phyloP scores from a whole-genome alignment of 2,113 vertebrate genomes.

The Loxodonta africana region DNA sequence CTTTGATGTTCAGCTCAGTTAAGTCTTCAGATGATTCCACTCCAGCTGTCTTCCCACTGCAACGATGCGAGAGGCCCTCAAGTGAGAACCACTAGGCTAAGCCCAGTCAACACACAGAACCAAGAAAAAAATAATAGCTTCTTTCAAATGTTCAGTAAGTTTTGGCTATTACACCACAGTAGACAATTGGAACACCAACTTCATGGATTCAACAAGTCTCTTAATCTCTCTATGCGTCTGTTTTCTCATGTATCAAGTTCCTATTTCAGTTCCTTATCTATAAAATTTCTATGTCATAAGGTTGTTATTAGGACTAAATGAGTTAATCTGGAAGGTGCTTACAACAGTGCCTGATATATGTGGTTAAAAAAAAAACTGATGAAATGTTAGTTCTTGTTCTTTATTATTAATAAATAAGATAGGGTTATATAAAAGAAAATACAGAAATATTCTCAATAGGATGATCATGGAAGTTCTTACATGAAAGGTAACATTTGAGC shows the following conservation, averaged over 20 bases:
- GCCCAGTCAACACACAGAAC: not conserved
- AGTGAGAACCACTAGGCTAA: not conserved
- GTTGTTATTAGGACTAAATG: not conserved
- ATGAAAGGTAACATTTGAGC: not conserved
- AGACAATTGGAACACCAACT: not conserved
- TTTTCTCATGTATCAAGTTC: not conserved
- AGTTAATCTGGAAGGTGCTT: not conserved
- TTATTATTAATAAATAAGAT: slow-evolving; percentile 43
- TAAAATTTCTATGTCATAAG: not conserved
- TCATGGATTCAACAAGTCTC: not conserved
- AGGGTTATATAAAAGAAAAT: not conserved
- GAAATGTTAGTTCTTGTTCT: not conserved
- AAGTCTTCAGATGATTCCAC: not conserved
- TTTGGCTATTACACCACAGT: not conserved
- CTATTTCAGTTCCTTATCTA: not conserved
- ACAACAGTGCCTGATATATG: not conserved
- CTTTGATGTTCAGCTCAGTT: not conserved
- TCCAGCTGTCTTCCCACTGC: not conserved
- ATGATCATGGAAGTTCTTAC: not conserved
- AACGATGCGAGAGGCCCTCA: not conserved
- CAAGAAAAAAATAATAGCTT: not conserved
- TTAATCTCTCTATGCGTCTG: not conserved
- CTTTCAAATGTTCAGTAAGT: not conserved
- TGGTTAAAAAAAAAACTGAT: not conserved
- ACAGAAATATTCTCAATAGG: not conserved